Evolutionary conservation across 2,113 vertebrate genomes (phyloP).

Genomic region (Paramisgurnus dabryanus): DNA sequence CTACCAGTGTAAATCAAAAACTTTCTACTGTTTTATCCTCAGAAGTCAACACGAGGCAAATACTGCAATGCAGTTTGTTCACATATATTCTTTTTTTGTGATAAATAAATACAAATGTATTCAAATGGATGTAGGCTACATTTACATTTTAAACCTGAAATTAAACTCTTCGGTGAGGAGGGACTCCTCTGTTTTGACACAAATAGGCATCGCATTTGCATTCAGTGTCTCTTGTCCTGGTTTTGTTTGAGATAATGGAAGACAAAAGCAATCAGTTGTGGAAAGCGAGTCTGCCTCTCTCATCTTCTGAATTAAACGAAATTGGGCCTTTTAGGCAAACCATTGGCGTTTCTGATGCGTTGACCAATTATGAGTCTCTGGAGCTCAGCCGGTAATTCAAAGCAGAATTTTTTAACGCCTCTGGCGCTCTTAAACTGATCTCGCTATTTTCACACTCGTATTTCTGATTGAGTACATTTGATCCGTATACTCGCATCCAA

Average conservation of each 20-base stretch:
- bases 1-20: no score
- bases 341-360: constrained; percentile 2
- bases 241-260: constrained; percentile 43
- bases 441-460: neutral
- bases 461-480: neutral
- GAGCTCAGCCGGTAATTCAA: neutral
- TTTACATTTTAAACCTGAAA: constrained; percentile 42
- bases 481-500: no score
- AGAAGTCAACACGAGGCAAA: neutral
- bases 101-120: constrained; percentile 25
- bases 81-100: neutral
- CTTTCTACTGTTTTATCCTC: no score
- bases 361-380: constrained; percentile 33
- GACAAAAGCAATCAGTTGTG: constrained; percentile 30
- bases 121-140: constrained; percentile 33
- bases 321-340: constrained; percentile 12
- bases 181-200: constrained; percentile 27
- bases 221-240: constrained; percentile 32
- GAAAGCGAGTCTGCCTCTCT: constrained; percentile 7
- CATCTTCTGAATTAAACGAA: constrained; percentile 29
- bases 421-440: neutral
- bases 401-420: neutral
- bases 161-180: constrained; percentile 26
- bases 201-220: constrained; percentile 40
- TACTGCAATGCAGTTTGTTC: neutral